These are phyloP conservation scores for Rousettus madagascariensis DNA, from an alignment of 2,797 vertebrate genomes.

Conservation along the genomic window DNA sequence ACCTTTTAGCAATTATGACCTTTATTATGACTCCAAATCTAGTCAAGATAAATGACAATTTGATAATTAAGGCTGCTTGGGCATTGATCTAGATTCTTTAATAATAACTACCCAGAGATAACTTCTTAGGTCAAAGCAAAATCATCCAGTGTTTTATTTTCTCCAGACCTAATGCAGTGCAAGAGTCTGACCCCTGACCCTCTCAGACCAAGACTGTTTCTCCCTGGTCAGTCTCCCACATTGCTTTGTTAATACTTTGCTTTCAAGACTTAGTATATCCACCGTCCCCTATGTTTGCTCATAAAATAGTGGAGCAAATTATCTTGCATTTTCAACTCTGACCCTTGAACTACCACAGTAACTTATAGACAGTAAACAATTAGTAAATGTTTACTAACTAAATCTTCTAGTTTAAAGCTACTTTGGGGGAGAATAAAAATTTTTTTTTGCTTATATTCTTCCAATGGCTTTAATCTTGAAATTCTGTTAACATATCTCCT, in stretches of 20 bases:
- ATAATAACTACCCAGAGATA: neutral
- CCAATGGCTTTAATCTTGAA: neutral
- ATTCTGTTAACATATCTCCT: neutral
- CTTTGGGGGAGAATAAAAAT: neutral
- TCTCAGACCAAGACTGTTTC: neutral
- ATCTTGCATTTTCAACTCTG: neutral
- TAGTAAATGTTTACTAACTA: neutral
- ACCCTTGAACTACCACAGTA: neutral
- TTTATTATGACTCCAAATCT: neutral
- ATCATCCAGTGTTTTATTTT: neutral
- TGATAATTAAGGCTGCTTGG: neutral
- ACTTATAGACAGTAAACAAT: neutral
- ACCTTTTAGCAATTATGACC: neutral
- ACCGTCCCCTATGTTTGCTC: neutral
- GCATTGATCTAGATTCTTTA: neutral
- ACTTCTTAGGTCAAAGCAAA: neutral
- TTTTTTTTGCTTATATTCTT: conserved; percentile 9
- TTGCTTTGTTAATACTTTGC: neutral
- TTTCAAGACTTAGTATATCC: neutral
- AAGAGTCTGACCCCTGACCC: neutral
- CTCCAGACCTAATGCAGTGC: neutral
- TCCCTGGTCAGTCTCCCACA: neutral
- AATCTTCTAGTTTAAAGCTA: conserved; percentile 27
- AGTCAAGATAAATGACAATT: neutral
- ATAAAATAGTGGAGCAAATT: neutral